Evolutionary conservation across 2,888 invertebrate genomes (phyloP).

Genomic region (Leptogaster cylindrica): DNA sequence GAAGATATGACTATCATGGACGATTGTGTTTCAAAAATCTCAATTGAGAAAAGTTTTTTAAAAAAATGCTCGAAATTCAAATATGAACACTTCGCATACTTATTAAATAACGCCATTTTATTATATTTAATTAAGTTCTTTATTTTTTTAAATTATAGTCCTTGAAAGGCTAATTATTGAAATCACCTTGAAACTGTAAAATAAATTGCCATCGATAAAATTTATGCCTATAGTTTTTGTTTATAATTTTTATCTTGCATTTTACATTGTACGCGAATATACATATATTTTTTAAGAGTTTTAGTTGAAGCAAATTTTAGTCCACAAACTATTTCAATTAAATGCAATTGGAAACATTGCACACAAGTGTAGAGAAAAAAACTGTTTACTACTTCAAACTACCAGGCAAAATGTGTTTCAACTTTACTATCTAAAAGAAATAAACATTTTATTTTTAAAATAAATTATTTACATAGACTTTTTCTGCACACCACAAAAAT

Average conservation of each 20-base stretch:
- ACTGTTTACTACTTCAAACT: not conserved
- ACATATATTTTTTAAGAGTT: too few species aligned
- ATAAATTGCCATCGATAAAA: slow-evolving; percentile 30
- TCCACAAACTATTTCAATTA: too few species aligned
- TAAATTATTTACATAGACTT: not conserved
- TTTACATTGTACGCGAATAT: too few species aligned
- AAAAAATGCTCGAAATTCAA: too few species aligned
- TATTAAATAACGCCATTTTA: slow-evolving; percentile 40
- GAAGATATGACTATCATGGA: not conserved
- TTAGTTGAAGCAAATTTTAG: too few species aligned
- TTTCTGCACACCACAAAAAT: too few species aligned
- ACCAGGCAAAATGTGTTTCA: slow-evolving; percentile 9
- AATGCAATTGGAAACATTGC: too few species aligned
- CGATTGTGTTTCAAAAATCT: too few species aligned
- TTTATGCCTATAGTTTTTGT: slow-evolving; percentile 22
- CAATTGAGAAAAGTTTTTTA: too few species aligned
- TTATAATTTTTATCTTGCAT: slow-evolving; percentile 4
- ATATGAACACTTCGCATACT: slow-evolving; percentile 21
- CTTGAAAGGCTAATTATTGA: slow-evolving; percentile 20
- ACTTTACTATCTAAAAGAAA: not conserved
- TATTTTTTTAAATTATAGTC: slow-evolving; percentile 35
- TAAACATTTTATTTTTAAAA: slow-evolving; percentile 5
- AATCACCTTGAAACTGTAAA: slow-evolving; percentile 33
- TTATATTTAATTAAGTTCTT: slow-evolving; percentile 36
- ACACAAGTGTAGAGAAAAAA: too few species aligned